These are phyloP conservation scores for Heliconius eleuchia DNA, from an alignment of 1,140 invertebrate genomes.

Conservation along the genomic window DNA sequence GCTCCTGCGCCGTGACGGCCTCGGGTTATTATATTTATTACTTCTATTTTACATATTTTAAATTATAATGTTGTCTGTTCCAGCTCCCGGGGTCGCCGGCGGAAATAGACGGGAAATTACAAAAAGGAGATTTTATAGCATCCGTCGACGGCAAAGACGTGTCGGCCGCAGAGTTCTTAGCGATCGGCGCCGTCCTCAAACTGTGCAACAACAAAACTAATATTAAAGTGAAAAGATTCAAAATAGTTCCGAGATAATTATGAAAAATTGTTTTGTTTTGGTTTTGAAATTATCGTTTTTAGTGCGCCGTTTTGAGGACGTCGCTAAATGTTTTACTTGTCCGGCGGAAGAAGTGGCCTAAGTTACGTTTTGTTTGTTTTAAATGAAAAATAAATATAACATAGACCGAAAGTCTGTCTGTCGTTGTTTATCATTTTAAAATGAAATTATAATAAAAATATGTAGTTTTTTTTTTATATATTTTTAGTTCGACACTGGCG, in stretches of 20 bases:
- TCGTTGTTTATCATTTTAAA: no score
- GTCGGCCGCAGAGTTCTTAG: conserved; percentile 89
- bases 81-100: conserved; percentile 94
- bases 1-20: background rate
- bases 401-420: no score
- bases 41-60: no score
- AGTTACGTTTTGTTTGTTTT: background rate
- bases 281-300: background rate
- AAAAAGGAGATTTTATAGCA: conserved; percentile 95
- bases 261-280: conserved; percentile 20
- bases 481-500: no score
- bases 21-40: no score
- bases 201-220: conserved; percentile 88
- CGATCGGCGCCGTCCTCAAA: conserved; percentile 94
- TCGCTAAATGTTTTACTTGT: background rate
- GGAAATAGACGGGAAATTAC: conserved; percentile 94
- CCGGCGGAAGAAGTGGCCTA: background rate
- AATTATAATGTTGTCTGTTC: conserved; percentile 19
- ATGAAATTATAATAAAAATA: no score
- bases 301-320: background rate
- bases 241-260: conserved; percentile 72
- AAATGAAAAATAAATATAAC: no score
- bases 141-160: conserved; percentile 95
- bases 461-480: no score
- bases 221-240: conserved; percentile 91